Evolutionary conservation across 1,140 invertebrate species (phyloP), one percentile per base, ranked within the genome.

Genomic region (Chironomus tepperi): DNA sequence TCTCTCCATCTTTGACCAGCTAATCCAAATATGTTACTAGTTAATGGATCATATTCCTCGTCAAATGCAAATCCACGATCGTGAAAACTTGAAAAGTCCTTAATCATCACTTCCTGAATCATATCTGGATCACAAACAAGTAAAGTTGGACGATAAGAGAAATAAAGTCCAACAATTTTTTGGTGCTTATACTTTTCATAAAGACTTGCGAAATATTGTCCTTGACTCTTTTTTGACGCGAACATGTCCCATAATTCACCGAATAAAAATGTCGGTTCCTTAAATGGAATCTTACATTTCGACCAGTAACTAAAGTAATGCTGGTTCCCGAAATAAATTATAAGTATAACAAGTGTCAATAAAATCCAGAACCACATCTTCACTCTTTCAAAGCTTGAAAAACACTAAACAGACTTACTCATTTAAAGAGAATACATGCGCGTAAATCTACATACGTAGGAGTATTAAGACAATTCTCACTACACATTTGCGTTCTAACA

Each of bases 61-160:
- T 81, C 77, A 16, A 75, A 74, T 16, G 76, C 72, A 19, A 79
- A 76, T 12, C 81, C 80, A 43, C 80, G 77, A 73, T 82, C 78
- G 2, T 74, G 72, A 73, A 85, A 85, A 76, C 80, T 77, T n/a
- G 79, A 77, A 76, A 84, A 84, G 77, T 84, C 82, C 75, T 79
- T 79, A 10, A 84, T 77, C 5, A 83, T 75, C 18, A 85, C 78
- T n/a, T 77, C 75, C 77, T 82, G 83, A 19, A 84, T 80, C 10
- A 84, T 75, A 34, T 83, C 80, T 0, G 78, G 79, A 76, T 80
- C 81, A 67, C 78, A 75, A 0, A 84, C 57, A 3, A 84, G 76
- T 9, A 84, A 70, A 75, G 77, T 75, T 5, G 80, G 80, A 43
- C 76, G 77, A n/a, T 77, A 76, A 9, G 79, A 77, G 7, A 80